Percentiles rank a stretch among this genome's conserved stretches.
These are phyloP conservation scores for Trichosurus vulpecula DNA, from an alignment of 2,797 vertebrate species.

Conservation along the genomic window DNA sequence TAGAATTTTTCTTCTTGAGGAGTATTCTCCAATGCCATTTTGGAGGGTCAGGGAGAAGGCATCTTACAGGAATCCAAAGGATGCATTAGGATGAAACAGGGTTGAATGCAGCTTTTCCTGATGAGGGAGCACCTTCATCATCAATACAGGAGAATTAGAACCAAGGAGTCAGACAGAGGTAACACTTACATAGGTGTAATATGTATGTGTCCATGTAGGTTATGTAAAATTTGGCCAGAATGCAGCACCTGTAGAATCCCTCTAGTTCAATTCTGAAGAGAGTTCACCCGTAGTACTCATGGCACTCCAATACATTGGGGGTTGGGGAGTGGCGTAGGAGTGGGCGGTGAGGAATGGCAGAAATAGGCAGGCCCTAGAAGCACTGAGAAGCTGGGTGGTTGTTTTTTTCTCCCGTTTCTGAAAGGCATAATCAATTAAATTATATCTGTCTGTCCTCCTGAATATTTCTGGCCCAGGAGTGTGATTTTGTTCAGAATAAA, in stretches of 20 bases:
- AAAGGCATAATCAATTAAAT: neutral
- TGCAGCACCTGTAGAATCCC: neutral
- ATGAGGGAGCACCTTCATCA: neutral
- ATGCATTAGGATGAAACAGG: too few relatives aligned
- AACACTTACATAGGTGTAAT: neutral
- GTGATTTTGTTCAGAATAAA: neutral
- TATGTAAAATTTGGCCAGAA: neutral
- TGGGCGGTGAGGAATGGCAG: neutral
- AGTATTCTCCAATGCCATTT: too few relatives aligned
- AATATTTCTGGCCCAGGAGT: neutral
- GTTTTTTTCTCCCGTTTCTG: neutral
- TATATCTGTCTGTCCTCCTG: neutral
- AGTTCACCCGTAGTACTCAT: neutral
- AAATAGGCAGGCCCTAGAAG: neutral
- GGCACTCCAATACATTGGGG: neutral
- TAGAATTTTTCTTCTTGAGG: neutral
- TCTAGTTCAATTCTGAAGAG: neutral
- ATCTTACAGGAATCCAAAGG: neutral
- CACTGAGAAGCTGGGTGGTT: fast-evolving
- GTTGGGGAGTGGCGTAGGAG: neutral
- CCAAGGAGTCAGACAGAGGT: neutral
- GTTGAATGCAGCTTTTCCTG: neutral
- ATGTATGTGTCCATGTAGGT: neutral
- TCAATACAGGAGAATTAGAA: neutral
- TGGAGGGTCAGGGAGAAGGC: neutral